Conservation (phyloP, 1,140 invertebrate genomes). For the Fopius arisanus region DNA sequence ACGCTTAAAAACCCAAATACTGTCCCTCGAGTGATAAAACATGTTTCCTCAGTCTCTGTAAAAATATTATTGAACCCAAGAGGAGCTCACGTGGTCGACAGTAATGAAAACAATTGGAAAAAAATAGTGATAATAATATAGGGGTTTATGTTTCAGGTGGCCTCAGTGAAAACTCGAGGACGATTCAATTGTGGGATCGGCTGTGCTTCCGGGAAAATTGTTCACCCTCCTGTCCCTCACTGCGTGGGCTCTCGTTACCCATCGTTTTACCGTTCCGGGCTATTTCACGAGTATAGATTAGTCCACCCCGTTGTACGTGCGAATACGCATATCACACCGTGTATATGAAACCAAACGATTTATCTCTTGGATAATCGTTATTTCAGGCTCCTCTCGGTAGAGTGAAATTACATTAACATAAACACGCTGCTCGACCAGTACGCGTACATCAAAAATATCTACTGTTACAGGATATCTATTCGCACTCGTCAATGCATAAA, state of each 20-base stretch:
- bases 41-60: neutral
- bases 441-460: constrained; percentile 47
- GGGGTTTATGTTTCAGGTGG: constrained; percentile 15
- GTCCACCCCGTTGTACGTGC: constrained; percentile 25
- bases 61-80: neutral
- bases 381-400: constrained; percentile 41
- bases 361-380: constrained; percentile 54
- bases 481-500: neutral
- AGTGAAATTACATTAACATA: constrained; percentile 60
- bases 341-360: constrained; percentile 50
- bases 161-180: constrained; percentile 24
- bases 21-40: neutral
- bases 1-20: neutral
- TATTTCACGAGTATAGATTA: neutral
- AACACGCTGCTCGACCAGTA: constrained; percentile 41
- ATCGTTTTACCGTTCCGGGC: constrained; percentile 5
- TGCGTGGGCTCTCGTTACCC: neutral
- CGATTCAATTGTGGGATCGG: constrained; percentile 33
- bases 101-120: neutral
- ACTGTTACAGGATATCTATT: constrained; percentile 24
- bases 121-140: neutral
- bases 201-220: constrained; percentile 38
- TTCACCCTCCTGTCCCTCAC: constrained; percentile 12
- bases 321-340: constrained; percentile 41
- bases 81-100: neutral